Evolutionary conservation across 2,797 vertebrate genomes (phyloP).

Genomic region (Pampus argenteus): DNA sequence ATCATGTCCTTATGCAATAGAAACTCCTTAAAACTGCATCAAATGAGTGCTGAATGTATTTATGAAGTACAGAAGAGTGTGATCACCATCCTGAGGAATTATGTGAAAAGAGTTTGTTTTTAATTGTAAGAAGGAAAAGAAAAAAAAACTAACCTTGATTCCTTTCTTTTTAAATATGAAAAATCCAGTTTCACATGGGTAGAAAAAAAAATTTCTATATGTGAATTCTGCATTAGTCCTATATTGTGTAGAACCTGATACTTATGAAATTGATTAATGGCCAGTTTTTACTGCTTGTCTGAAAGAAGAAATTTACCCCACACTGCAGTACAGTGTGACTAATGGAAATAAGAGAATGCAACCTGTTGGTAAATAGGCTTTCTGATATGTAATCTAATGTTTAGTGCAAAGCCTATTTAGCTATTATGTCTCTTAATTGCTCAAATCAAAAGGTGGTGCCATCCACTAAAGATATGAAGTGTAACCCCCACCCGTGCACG

Average conservation of each 20-base stretch:
- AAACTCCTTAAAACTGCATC: slow-evolving; percentile 51
- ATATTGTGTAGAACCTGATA: slow-evolving; percentile 53
- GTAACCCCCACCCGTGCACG: not conserved
- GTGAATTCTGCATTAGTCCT: slow-evolving; percentile 42
- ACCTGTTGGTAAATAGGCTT: not conserved
- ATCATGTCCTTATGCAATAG: slow-evolving; percentile 73
- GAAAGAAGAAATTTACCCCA: slow-evolving; percentile 31
- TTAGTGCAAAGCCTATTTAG: not conserved
- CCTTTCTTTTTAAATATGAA: slow-evolving; percentile 24
- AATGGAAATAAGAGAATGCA: slow-evolving; percentile 8
- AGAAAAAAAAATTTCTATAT: slow-evolving; percentile 29
- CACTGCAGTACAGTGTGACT: slow-evolving; percentile 37
- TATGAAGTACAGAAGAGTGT: slow-evolving; percentile 62
- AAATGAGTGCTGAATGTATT: slow-evolving; percentile 79
- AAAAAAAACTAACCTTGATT: slow-evolving; percentile 7
- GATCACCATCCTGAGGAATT: slow-evolving; percentile 53
- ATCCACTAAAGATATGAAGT: not conserved
- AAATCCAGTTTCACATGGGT: slow-evolving; percentile 11
- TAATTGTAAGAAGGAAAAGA: slow-evolving; percentile 7
- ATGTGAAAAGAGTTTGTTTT: slow-evolving; percentile 47
- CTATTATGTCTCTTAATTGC: not conserved
- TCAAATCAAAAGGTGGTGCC: slow-evolving; percentile 2
- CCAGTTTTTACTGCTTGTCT: slow-evolving; percentile 41
- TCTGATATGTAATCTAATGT: not conserved
- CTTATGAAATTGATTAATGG: slow-evolving; percentile 41